phyloP scores from a whole-genome alignment of 1,140 invertebrate species.

The Heliconius hewitsoni region DNA sequence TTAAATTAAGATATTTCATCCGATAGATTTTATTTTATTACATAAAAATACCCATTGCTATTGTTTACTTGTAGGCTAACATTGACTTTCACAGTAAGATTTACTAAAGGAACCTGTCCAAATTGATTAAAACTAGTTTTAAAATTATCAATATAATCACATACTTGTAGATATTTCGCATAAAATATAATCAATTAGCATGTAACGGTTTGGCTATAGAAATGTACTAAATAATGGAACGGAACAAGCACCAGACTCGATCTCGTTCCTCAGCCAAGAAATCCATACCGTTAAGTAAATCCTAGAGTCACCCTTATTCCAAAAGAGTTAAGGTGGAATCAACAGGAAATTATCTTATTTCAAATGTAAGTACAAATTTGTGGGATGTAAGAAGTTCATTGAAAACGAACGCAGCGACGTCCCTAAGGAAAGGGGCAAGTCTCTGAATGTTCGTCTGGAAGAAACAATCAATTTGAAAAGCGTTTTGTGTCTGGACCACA shows the following conservation, averaged over 20 bases:
- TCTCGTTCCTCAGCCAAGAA: conserved; percentile 43
- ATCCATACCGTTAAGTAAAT: conserved; percentile 19
- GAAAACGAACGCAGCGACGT: conserved; percentile 70
- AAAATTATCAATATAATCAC: not conserved
- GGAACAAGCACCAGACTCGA: conserved; percentile 54
- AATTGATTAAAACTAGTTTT: not conserved
- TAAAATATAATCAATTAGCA: conserved; percentile 31
- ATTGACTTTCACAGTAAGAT: not conserved
- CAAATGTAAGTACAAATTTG: conserved; percentile 23
- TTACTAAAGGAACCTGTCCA: too few relatives aligned
- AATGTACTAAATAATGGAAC: conserved; percentile 55
- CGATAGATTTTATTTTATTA: not conserved
- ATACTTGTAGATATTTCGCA: not conserved
- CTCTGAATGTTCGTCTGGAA: conserved; percentile 55
- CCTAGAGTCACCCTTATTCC: conserved; percentile 15
- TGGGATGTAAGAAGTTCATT: conserved; percentile 65
- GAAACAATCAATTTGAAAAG: conserved; percentile 71
- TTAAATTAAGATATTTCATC: conserved; percentile 1
- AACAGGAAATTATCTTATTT: not conserved
- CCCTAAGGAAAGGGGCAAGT: conserved; percentile 63
- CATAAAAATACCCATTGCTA: not conserved
- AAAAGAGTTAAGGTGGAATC: conserved; percentile 28
- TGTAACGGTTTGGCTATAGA: conserved; percentile 67
- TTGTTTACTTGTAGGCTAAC: not conserved
- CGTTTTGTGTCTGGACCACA: conserved; percentile 65